Evolutionary conservation across 2,888 invertebrate genomes (phyloP), one percentile per base, ranked within the genome.

Genomic region (Serripes groenlandicus): DNA sequence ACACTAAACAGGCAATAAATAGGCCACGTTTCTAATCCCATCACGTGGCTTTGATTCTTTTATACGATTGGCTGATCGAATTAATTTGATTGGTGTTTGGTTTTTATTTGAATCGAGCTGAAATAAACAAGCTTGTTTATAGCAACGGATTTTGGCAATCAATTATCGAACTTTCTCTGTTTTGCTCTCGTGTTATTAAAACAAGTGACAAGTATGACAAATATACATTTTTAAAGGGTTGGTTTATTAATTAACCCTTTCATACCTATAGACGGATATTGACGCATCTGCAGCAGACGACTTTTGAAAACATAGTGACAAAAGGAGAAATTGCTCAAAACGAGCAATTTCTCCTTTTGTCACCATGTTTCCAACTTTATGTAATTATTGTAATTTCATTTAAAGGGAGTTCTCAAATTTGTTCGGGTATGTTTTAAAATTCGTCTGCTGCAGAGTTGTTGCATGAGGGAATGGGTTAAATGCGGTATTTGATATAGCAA

Each of bases 91-190:
- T 28, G 30, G 15, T 34, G 21, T 34, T 32, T 21, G 21, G 30
- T 34, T n/a, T 30, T 15, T 21, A 15, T 21, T 21, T 49, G 49
- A 62, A n/a, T 15, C 32, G 62, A 62, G 23, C 52, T n/a, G 21
- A 62, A 34, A 34, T 32, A 21, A 34, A 34, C 11, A 3, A 34
- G 32, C 34, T 21, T 62, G 62, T 62, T 62, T 32, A 32, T 62
- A 62, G 62, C 34, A 62, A 62, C 62, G 21, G 28, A 34, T 15
- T 28, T 62, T 62, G 62, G 62, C 62, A 62, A 32, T 15, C 34
- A 49, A 21, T 3, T 21, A 49, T 49, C 15, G 49, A 49, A 49
- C 15, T 2, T 49, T 49, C 1, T 2, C 49, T 49, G 7, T 49
- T 49, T 5, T 49, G 49, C 15, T 21, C 49, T 21, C 49, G 21